Evolutionary conservation across 2,888 invertebrate species (phyloP).

Genomic region (Acheta domesticus): DNA sequence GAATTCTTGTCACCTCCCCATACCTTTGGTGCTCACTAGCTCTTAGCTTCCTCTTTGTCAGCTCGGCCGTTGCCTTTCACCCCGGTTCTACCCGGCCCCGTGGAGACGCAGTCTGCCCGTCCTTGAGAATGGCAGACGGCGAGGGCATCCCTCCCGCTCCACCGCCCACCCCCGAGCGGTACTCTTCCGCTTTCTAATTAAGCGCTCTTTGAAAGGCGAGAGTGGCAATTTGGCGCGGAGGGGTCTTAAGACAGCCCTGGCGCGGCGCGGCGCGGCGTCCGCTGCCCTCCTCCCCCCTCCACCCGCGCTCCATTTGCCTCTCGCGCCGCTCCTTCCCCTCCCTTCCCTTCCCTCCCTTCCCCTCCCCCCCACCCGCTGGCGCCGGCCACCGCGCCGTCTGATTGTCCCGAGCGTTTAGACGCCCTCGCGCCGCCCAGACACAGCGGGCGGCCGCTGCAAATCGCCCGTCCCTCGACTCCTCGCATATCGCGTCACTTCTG

Average conservation of each 20-base stretch:
- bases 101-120: not conserved
- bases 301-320: not conserved
- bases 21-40: no score
- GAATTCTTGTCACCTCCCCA: no score
- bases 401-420: not conserved
- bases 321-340: not conserved
- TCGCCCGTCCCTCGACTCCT: not conserved
- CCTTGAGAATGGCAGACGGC: no score
- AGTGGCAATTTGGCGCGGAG: conserved; percentile 21
- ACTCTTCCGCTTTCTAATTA: conserved; percentile 23
- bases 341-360: not conserved
- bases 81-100: not conserved
- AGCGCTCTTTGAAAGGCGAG: conserved; percentile 27
- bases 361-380: no score
- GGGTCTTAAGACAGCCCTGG: not conserved
- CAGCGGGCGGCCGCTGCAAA: not conserved
- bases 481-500: no score
- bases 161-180: not conserved
- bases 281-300: not conserved
- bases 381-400: not conserved
- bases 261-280: not conserved
- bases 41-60: no score
- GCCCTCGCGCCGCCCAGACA: not conserved
- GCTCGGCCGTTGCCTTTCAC: not conserved
- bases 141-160: not conserved